phyloP scores from a whole-genome alignment of 2,888 invertebrate species.

The Blomia tropicalis region DNA sequence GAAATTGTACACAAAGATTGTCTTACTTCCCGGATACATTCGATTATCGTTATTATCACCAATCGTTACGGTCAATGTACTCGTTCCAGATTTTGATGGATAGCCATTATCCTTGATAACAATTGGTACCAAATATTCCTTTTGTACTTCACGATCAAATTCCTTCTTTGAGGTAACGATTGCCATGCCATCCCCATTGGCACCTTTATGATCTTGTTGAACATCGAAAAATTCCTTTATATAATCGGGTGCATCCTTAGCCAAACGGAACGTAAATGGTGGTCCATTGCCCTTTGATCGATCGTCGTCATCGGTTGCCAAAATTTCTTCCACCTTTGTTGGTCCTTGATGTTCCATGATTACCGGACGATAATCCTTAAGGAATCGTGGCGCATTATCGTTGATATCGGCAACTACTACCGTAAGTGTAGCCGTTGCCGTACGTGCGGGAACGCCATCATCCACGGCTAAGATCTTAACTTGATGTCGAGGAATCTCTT shows the following conservation, averaged over 20 bases:
- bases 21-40: slow-evolving; percentile 90
- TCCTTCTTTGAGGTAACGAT: slow-evolving; percentile 80
- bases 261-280: slow-evolving; percentile 84
- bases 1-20: slow-evolving; percentile 93
- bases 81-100: slow-evolving; percentile 89
- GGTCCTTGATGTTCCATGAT: slow-evolving; percentile 81
- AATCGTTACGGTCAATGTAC: slow-evolving; percentile 85
- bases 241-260: slow-evolving; percentile 80
- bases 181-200: slow-evolving; percentile 93
- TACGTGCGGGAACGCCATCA: slow-evolving; percentile 78
- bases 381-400: slow-evolving; percentile 81
- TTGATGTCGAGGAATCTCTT: slow-evolving; percentile 85
- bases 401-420: slow-evolving; percentile 89
- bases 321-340: slow-evolving; percentile 73
- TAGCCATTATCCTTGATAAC: slow-evolving; percentile 92
- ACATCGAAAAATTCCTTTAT: slow-evolving; percentile 87
- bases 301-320: slow-evolving; percentile 85
- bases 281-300: slow-evolving; percentile 86
- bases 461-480: slow-evolving; percentile 89
- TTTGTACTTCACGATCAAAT: slow-evolving; percentile 87
- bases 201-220: slow-evolving; percentile 90
- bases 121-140: slow-evolving; percentile 89
- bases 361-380: slow-evolving; percentile 70
- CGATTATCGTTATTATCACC: slow-evolving; percentile 96
- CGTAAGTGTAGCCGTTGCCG: slow-evolving; percentile 78